Base-by-base conservation (phyloP, 2,797 vertebrate genomes). In the Atherinosoma microstoma region DNA sequence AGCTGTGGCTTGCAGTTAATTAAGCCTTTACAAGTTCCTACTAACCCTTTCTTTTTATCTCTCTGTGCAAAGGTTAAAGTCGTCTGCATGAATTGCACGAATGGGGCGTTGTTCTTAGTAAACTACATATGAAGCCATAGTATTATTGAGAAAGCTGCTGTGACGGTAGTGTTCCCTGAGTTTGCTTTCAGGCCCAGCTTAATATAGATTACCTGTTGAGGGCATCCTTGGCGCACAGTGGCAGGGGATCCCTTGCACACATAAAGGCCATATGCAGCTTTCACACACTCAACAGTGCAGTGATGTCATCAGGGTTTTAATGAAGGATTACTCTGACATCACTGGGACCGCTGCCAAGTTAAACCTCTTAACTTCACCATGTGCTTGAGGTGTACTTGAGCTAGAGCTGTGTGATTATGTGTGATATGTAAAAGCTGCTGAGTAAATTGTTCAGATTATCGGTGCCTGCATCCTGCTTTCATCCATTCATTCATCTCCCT, bases 241-340 rank as follows among this genome's bases (percentile, higher is more conserved):
- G 34, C 64, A 71, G 80, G 84, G 83, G 59, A 84, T 86, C 84
- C 84, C 85, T 75, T 40, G 38, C 58, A 62, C 61, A 47, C 67
- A 12, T 74, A 70, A 70, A 75, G 80, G 62, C 80, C 62, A 80
- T 66, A 67, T 56, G 47, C 61, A 68, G 65, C 71, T 71, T 82
- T 82, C 54, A 40, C 66, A 76, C 68, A 49, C 75, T 82, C 75
- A 68, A 75, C 59, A 38, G 67, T 49, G 75, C 53, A 32, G 67
- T 94, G 91, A 92, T 91, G 91, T 93, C 93, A 93, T 88, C 82
- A 57, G 66, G 87, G 88, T 73, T 92, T 92, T 92, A 92, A 84
- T 86, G 71, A 77, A 84, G 84, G 90, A 92, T 93, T 93, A 93
- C 88, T 85, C 81, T 94, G 92, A 94, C 92, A 93, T 94, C 91